These are phyloP conservation scores for Diorhabda sublineata DNA, from an alignment of 1,140 invertebrate genomes.

Conservation along the genomic window DNA sequence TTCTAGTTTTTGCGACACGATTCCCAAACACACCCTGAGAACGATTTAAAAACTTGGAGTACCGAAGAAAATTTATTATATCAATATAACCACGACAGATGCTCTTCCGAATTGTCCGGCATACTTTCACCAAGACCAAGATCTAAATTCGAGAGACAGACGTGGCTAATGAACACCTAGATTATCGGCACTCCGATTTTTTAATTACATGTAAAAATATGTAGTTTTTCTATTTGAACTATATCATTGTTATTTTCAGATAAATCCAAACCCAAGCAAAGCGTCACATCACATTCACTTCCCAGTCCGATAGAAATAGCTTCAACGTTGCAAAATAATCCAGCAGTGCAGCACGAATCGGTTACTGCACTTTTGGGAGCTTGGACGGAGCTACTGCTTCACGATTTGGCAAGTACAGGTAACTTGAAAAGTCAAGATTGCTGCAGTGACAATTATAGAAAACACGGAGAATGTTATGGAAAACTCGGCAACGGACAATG, in stretches of 20 bases:
- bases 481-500: slow-evolving; percentile 51
- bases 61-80: no score
- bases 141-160: no score
- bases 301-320: slow-evolving; percentile 56
- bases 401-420: slow-evolving; percentile 69
- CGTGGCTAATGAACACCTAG: no score
- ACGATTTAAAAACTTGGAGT: no score
- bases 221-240: not conserved
- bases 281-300: slow-evolving; percentile 51
- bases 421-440: slow-evolving; percentile 47
- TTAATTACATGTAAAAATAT: not conserved
- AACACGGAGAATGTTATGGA: slow-evolving; percentile 56
- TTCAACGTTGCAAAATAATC: slow-evolving; percentile 45
- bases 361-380: slow-evolving; percentile 74
- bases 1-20: no score
- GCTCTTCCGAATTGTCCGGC: no score
- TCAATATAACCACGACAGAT: no score
- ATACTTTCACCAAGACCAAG: no score
- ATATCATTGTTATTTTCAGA: slow-evolving; percentile 47
- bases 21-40: no score
- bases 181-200: no score
- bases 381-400: slow-evolving; percentile 75
- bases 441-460: slow-evolving; percentile 36
- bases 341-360: slow-evolving; percentile 56
- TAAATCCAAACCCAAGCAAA: slow-evolving; percentile 56